These are phyloP conservation scores for Argopecten irradians DNA, from an alignment of 1,140 invertebrate genomes.

Conservation along the genomic window DNA sequence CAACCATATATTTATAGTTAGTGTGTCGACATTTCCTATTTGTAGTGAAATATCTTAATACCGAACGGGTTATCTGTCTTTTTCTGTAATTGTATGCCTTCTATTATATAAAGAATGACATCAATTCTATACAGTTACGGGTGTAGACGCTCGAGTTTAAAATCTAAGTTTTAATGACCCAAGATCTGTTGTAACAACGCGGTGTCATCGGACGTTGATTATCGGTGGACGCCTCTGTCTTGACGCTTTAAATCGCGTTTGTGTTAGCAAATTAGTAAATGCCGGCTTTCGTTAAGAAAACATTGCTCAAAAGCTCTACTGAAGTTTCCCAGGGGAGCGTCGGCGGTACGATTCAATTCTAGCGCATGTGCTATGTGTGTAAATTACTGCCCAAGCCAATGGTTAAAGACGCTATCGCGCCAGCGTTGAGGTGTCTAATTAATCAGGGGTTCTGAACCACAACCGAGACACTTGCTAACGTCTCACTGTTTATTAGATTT, in stretches of 20 bases:
- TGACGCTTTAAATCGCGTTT: slow-evolving; percentile 21
- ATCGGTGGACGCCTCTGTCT: background rate
- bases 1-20: no score
- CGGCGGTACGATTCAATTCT: slow-evolving; percentile 15
- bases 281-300: slow-evolving; percentile 20
- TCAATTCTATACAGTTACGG: background rate
- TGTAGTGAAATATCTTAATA: no score
- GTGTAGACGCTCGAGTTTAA: background rate
- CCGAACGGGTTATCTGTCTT: no score
- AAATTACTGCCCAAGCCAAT: slow-evolving; percentile 5
- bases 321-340: background rate
- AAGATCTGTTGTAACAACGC: background rate
- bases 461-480: slow-evolving; percentile 20
- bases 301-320: slow-evolving; percentile 15
- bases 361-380: slow-evolving; percentile 1
- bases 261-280: slow-evolving; percentile 23
- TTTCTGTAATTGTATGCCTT: no score
- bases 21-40: no score
- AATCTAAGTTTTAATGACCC: background rate
- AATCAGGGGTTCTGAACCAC: slow-evolving; percentile 15
- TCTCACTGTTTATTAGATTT: slow-evolving; percentile 23
- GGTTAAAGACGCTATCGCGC: slow-evolving; percentile 19
- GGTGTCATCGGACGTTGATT: background rate
- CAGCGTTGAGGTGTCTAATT: slow-evolving; percentile 14
- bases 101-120: no score